These are phyloP conservation scores for Scomber japonicus DNA, from an alignment of 2,113 vertebrate genomes.

Conservation along the genomic window DNA sequence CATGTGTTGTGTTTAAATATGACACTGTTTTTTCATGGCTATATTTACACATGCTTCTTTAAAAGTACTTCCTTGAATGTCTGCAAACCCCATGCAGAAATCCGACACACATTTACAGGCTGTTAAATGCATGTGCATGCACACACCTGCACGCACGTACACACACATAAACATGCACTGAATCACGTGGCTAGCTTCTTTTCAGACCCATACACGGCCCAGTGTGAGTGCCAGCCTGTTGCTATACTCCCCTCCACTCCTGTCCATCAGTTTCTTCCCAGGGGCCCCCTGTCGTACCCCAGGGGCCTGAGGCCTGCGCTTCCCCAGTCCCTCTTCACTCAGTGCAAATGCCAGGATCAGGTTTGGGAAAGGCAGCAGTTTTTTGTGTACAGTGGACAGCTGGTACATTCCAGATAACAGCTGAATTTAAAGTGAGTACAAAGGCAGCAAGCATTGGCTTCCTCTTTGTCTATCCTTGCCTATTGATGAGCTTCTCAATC, in stretches of 20 bases:
- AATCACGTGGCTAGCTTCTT: conserved; percentile 53
- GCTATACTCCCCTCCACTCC: conserved; percentile 69
- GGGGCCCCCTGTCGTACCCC: conserved; percentile 60
- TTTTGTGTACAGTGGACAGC: conserved; percentile 85
- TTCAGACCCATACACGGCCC: conserved; percentile 63
- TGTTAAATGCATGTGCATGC: conserved; percentile 14
- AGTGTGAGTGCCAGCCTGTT: conserved; percentile 81
- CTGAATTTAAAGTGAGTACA: conserved; percentile 84
- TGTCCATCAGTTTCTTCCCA: conserved; percentile 79
- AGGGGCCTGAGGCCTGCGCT: conserved; percentile 63
- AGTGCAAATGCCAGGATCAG: conserved; percentile 77
- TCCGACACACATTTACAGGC: conserved; percentile 57
- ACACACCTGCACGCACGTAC: conserved; percentile 4
- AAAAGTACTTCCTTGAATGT: conserved; percentile 66
- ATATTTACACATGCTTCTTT: conserved; percentile 74
- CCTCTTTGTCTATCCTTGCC: conserved; percentile 69
- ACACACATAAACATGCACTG: conserved; percentile 40
- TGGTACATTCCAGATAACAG: conserved; percentile 87
- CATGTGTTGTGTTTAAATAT: conserved; percentile 67
- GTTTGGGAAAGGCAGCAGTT: conserved; percentile 80
- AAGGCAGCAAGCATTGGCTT: conserved; percentile 71
- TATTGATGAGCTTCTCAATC: conserved; percentile 79
- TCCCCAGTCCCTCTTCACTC: conserved; percentile 64
- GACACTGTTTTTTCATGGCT: conserved; percentile 68
- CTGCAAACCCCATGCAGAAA: conserved; percentile 54